These are phyloP conservation scores for Phoebastria nigripes DNA, from an alignment of 2,797 vertebrate species.

Conservation along the genomic window DNA sequence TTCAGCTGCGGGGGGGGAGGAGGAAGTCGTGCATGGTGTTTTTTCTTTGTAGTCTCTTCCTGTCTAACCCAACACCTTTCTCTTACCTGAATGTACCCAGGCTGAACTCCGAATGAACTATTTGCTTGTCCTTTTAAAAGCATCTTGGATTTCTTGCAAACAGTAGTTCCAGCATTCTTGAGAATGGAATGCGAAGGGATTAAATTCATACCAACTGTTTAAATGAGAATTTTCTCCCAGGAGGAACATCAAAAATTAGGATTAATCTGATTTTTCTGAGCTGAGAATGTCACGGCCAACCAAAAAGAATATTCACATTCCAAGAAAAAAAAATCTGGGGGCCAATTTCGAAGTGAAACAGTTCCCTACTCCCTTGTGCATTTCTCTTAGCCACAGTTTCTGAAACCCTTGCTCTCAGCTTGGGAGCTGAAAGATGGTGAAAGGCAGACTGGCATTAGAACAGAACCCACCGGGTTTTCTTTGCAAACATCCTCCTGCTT, in stretches of 20 bases:
- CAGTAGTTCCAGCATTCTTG: background rate
- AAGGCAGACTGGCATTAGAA: background rate
- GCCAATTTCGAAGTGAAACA: background rate
- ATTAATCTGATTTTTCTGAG: constrained; percentile 29
- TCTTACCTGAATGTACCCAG: background rate
- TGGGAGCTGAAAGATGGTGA: background rate
- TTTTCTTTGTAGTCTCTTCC: background rate
- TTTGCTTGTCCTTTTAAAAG: background rate
- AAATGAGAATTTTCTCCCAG: constrained; percentile 12
- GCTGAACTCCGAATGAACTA: background rate
- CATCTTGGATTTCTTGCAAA: background rate
- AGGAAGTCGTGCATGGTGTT: background rate
- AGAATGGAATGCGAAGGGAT: background rate
- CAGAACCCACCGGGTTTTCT: background rate
- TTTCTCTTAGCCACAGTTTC: background rate
- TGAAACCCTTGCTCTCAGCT: background rate
- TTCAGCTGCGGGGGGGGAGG: accelerated
- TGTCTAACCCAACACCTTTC: background rate
- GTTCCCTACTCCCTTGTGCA: background rate
- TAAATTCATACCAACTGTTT: constrained; percentile 22
- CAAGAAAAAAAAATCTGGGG: background rate
- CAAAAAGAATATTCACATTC: background rate
- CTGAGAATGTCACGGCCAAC: background rate
- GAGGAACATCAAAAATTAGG: constrained; percentile 1
- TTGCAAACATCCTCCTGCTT: background rate